These are phyloP conservation scores for Boulengeromyrus knoepffleri DNA, from an alignment of 2,113 vertebrate genomes.

Conservation along the genomic window DNA sequence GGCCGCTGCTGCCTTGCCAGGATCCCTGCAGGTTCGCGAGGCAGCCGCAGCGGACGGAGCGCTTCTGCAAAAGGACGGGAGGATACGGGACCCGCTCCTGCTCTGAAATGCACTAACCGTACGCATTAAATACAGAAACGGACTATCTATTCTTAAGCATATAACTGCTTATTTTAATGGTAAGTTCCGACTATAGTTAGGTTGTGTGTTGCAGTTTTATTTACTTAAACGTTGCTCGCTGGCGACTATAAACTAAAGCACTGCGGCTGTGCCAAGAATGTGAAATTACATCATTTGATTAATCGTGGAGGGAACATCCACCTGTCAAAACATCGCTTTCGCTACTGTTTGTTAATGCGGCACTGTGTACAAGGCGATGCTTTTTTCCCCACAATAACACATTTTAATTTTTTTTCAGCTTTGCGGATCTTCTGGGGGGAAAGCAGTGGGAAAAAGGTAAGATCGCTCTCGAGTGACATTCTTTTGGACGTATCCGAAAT, in stretches of 20 bases:
- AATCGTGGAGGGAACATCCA: neutral
- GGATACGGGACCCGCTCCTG: neutral
- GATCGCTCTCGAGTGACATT: neutral
- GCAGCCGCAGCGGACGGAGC: constrained; percentile 22
- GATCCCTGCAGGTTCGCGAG: constrained; percentile 24
- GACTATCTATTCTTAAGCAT: neutral
- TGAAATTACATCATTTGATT: constrained; percentile 25
- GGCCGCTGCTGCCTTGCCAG: constrained; percentile 9
- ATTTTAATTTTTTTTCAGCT: neutral
- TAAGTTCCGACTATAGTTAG: neutral
- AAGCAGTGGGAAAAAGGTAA: neutral
- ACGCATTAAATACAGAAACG: neutral
- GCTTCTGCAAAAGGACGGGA: neutral
- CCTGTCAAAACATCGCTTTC: neutral
- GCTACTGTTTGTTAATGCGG: neutral
- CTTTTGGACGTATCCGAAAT: neutral
- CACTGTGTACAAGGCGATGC: neutral
- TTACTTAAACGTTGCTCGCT: neutral
- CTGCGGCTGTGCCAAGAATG: constrained; percentile 15
- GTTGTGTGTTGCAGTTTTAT: neutral
- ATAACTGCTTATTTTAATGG: constrained; percentile 14
- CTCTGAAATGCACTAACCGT: neutral
- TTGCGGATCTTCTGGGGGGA: neutral
- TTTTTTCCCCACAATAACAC: neutral
- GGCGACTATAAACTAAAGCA: constrained; percentile 6